Evolutionary conservation across 2,113 vertebrate species (phyloP), one percentile per base, ranked within the genome.

Genomic region (Ivindomyrus marchei): DNA sequence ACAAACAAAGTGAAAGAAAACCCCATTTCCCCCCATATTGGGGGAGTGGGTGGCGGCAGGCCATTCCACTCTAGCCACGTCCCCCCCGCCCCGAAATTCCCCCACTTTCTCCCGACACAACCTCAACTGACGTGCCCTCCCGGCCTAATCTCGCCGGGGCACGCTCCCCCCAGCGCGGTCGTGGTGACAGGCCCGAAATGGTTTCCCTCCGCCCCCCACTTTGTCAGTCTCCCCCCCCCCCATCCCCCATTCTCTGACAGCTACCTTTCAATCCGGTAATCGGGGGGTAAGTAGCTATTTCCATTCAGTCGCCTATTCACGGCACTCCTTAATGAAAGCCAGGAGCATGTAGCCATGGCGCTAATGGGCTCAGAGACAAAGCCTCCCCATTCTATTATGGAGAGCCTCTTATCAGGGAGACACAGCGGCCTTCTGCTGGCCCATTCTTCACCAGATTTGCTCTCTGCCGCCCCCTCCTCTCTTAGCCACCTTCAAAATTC

Each of bases 211-310:
- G 27, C 27, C 27, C 27, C 27, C 27, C 27, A 27, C n/a, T n/a
- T n/a, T n/a, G n/a, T n/a, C n/a, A n/a, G n/a, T n/a, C n/a, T 92
- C 94, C 95, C 93, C 93, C 94, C 49, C 49, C 27, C 52, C 31
- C 93, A 93, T 95, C 93, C 96, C 96, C 96, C 96, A 94, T 96
- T 95, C 95, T 95, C 95, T 97, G 97, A 97, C 97, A 97, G 97
- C 96, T 97, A 97, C 97, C 97, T 97, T 98, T 98, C 97, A 98
- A 97, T 97, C 95, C 94, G 90, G 94, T 97, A 96, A 97, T 97
- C 96, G 96, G 95, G 96, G 94, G 91, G 95, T 95, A 95, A 95
- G 95, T 95, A 95, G 97, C 96, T 95, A 96, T 97, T 97, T 97
- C 96, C 95, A 97, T 97, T 97, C 96, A 96, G 93, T 91, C 94